Conservation (phyloP, 2,888 invertebrate genomes). For the Fragum sueziense region DNA sequence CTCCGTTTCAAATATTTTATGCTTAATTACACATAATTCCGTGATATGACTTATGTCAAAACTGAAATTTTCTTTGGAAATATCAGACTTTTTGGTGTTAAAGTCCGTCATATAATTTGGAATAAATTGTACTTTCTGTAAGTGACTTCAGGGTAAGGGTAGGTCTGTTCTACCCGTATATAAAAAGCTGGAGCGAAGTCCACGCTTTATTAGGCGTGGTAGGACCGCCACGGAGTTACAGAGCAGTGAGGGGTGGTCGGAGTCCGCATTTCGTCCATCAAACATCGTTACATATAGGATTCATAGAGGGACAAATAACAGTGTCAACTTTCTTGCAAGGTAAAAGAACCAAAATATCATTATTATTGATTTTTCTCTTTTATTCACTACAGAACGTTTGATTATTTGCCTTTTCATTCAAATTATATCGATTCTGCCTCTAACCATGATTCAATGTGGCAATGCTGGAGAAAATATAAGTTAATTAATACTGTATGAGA, state of each 20-base stretch:
- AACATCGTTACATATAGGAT: conserved; percentile 4
- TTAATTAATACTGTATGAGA: too few species aligned
- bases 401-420: too few species aligned
- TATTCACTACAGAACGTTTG: not conserved
- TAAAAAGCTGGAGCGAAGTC: not conserved
- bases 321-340: conserved; percentile 10
- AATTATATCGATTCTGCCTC: too few species aligned
- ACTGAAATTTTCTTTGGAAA: too few species aligned
- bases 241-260: not conserved
- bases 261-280: not conserved
- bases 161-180: conserved; percentile 2
- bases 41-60: not conserved
- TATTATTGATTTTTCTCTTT: not conserved
- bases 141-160: not conserved
- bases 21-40: not conserved
- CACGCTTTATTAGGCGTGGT: conserved; percentile 25
- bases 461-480: too few species aligned
- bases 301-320: not conserved
- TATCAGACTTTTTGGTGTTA: too few species aligned
- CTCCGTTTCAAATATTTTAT: too few species aligned
- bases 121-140: not conserved
- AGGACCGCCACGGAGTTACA: not conserved
- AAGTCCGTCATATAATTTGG: too few species aligned
- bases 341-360: not conserved
- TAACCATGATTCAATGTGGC: too few species aligned